A percentile compares a stretch with the other conserved stretches of the same genome.
phyloP scores from a whole-genome alignment of 2,888 invertebrate species.

The Hirtodrosophila duncani region DNA sequence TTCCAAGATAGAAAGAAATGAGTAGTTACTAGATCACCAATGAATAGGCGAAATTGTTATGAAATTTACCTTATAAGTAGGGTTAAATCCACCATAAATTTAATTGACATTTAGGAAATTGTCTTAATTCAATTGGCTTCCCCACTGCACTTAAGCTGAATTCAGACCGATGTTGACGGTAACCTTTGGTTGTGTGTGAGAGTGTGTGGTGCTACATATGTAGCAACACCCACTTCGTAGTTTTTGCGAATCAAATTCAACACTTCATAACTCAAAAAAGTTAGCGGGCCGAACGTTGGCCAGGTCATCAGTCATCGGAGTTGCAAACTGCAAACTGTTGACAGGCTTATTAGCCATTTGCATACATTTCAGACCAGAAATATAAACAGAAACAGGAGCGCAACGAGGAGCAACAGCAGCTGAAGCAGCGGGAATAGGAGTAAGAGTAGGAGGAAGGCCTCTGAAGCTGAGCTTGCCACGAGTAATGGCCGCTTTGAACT shows the following conservation, averaged over 20 bases:
- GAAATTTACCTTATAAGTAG: no score
- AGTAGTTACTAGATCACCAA: no score
- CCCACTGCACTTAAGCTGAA: no score
- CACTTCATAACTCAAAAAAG: conserved; percentile 59
- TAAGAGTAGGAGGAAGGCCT: background rate
- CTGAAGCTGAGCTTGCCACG: conserved; percentile 34
- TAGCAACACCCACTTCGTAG: no score
- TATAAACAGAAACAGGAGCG: background rate
- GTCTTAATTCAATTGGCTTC: no score
- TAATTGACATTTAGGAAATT: no score
- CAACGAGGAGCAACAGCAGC: conserved; percentile 5
- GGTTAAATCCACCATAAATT: no score
- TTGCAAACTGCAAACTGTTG: conserved; percentile 58
- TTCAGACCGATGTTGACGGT: no score
- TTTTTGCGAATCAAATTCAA: conserved; percentile 41
- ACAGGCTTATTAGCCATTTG: conserved; percentile 74
- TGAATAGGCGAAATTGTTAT: no score
- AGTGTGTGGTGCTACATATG: no score
- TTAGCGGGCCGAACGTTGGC: conserved; percentile 19
- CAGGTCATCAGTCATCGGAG: conserved; percentile 36
- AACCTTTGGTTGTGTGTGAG: no score
- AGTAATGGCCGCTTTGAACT: conserved; percentile 77
- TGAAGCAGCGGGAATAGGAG: conserved; percentile 5
- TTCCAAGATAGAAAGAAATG: no score
- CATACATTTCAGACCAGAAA: conserved; percentile 56